Evolutionary conservation across 2,113 vertebrate species (phyloP).

Genomic region (Pan paniscus): DNA sequence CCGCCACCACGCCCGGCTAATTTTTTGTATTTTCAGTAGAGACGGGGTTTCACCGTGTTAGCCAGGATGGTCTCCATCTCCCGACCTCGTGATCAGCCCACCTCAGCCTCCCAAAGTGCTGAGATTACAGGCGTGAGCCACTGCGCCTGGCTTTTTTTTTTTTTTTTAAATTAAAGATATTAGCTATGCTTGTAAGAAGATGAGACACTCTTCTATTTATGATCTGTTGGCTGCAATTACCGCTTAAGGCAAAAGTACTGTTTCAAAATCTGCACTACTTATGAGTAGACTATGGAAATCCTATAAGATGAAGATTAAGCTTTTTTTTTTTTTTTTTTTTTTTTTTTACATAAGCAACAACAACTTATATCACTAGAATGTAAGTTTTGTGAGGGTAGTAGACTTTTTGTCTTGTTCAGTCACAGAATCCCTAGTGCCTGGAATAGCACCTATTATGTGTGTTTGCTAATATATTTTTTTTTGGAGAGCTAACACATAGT

Average conservation of each 20-base stretch:
- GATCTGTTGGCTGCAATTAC: background rate
- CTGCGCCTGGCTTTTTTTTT: too few species aligned
- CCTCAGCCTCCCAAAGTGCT: too few species aligned
- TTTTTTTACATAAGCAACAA: background rate
- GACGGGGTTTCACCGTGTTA: too few species aligned
- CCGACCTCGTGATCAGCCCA: too few species aligned
- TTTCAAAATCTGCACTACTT: background rate
- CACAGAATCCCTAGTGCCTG: background rate
- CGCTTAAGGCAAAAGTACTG: background rate
- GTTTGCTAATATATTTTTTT: background rate
- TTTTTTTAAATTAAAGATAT: background rate
- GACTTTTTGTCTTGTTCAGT: background rate
- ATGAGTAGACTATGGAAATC: background rate
- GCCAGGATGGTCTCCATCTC: too few species aligned
- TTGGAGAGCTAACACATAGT: background rate
- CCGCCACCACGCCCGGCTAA: accelerated
- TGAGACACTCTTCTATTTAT: background rate
- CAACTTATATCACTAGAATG: background rate
- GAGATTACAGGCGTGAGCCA: too few species aligned
- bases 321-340: background rate
- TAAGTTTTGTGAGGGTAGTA: background rate
- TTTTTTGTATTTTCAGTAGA: too few species aligned
- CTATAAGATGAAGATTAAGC: background rate
- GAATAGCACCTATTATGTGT: background rate
- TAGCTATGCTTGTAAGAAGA: background rate